These are phyloP conservation scores for Mastigias papua DNA, from an alignment of 30 jellyfish, hydroid and myxozoan species.

Conservation along the genomic window DNA sequence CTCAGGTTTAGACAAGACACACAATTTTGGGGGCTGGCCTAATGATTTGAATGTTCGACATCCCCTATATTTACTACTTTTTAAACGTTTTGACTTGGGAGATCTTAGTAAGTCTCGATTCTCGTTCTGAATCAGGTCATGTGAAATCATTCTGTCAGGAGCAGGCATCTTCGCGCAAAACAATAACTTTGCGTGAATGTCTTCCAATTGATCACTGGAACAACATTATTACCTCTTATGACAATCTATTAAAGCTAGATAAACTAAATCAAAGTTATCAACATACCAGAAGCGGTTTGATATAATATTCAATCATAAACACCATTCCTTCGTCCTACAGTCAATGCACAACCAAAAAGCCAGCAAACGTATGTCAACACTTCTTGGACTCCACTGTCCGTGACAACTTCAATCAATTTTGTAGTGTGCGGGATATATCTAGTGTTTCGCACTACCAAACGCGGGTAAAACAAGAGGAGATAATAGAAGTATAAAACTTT, in stretches of 20 bases:
- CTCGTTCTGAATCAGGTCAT: constrained; percentile 3
- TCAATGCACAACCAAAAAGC: too few species aligned
- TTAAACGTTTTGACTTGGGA: constrained; percentile 61
- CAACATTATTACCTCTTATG: too few species aligned
- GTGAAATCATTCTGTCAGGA: constrained; percentile 28
- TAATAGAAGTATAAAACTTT: background rate
- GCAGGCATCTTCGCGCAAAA: constrained; percentile 50
- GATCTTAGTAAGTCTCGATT: constrained; percentile 45
- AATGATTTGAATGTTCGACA: constrained; percentile 18
- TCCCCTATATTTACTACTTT: constrained; percentile 45
- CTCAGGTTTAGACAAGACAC: constrained; percentile 76
- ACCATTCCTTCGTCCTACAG: background rate
- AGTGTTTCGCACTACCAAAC: background rate
- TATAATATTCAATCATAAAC: background rate
- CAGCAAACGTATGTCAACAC: too few species aligned
- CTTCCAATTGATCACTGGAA: too few species aligned
- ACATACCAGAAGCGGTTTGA: background rate
- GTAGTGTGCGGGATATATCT: background rate
- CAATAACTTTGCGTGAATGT: background rate
- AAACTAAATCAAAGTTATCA: too few species aligned
- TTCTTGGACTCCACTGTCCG: background rate
- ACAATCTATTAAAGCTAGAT: too few species aligned
- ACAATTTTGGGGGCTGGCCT: constrained; percentile 56
- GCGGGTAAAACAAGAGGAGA: background rate
- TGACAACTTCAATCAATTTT: background rate